These are phyloP conservation scores for Camponotus pennsylvanicus DNA, from an alignment of 1,140 invertebrate genomes.

Conservation along the genomic window DNA sequence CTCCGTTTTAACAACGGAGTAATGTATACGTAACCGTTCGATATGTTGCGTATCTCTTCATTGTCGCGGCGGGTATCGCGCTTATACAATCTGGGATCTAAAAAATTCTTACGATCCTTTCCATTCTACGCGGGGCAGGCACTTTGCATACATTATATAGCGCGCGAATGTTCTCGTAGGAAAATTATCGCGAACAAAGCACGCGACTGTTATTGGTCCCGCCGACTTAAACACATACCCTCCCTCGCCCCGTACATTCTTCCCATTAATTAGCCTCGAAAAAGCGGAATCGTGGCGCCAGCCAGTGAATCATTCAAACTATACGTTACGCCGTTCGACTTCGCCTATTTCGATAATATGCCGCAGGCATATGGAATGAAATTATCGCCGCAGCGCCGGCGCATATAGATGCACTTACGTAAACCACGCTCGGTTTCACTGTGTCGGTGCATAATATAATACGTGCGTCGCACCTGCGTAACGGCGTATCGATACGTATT, in stretches of 20 bases:
- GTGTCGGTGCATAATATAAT: slow-evolving; percentile 22
- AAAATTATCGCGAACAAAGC: slow-evolving; percentile 67
- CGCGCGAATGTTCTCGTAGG: slow-evolving; percentile 32
- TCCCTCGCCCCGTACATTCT: slow-evolving; percentile 59
- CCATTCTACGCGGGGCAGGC: slow-evolving; percentile 19
- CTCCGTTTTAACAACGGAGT: neutral
- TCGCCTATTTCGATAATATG: slow-evolving; percentile 55
- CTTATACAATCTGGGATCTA: neutral
- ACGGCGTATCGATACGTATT: slow-evolving; percentile 1
- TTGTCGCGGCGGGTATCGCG: slow-evolving; percentile 13
- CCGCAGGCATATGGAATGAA: slow-evolving; percentile 54
- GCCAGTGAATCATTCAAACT: slow-evolving; percentile 67
- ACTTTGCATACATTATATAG: slow-evolving; percentile 60
- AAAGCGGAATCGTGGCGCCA: slow-evolving; percentile 75
- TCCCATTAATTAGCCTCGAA: slow-evolving; percentile 71
- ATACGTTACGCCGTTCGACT: slow-evolving; percentile 53
- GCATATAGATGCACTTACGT: slow-evolving; percentile 56
- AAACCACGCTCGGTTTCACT: slow-evolving; percentile 36
- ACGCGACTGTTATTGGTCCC: slow-evolving; percentile 59
- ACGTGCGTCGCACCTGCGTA: slow-evolving; percentile 39
- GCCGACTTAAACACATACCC: slow-evolving; percentile 36
- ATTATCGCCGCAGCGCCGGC: slow-evolving; percentile 57
- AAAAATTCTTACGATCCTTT: slow-evolving; percentile 48
- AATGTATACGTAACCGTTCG: neutral
- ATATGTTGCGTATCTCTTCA: slow-evolving; percentile 32